A percentile compares a stretch with the other conserved stretches of the same genome.
These are phyloP conservation scores for Oncopodura yosiiana DNA, from an alignment of 1,140 invertebrate genomes.

Conservation along the genomic window DNA sequence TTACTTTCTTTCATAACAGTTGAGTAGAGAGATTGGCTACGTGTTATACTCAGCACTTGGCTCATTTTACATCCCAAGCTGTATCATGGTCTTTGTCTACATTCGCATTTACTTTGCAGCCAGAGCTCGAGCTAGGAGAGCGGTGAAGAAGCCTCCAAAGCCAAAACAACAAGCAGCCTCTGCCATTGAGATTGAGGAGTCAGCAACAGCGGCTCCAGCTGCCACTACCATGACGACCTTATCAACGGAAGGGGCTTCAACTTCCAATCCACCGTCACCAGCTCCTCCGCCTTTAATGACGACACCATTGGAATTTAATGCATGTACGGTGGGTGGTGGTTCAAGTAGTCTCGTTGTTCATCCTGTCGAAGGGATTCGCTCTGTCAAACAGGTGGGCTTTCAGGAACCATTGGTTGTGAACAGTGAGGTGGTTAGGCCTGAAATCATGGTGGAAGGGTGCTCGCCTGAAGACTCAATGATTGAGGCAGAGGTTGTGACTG, in stretches of 20 bases:
- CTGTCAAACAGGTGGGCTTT: conserved; percentile 31
- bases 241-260: not conserved
- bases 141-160: conserved; percentile 62
- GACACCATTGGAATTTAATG: conserved; percentile 10
- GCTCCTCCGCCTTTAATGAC: conserved; percentile 12
- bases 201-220: not conserved
- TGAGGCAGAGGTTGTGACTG: conserved; percentile 1
- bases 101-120: conserved; percentile 96
- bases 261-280: conserved; percentile 5
- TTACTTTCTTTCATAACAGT: conserved; percentile 46
- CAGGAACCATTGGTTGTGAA: conserved; percentile 29
- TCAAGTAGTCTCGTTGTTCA: not conserved
- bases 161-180: conserved; percentile 42
- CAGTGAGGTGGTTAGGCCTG: conserved; percentile 24
- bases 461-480: conserved; percentile 25
- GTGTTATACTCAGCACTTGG: conserved; percentile 95
- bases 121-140: conserved; percentile 73
- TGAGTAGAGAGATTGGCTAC: conserved; percentile 90
- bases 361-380: not conserved
- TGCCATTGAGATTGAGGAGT: conserved; percentile 26
- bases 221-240: not conserved
- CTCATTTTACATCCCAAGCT: conserved; percentile 96
- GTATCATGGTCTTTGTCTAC: conserved; percentile 99
- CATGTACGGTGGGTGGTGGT: not conserved
- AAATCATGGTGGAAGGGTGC: conserved; percentile 33